A percentile compares a stretch with the other conserved stretches of the same genome.
Evolutionary conservation across 1,140 invertebrate species (phyloP).

Genomic region (Triops longicaudatus): DNA sequence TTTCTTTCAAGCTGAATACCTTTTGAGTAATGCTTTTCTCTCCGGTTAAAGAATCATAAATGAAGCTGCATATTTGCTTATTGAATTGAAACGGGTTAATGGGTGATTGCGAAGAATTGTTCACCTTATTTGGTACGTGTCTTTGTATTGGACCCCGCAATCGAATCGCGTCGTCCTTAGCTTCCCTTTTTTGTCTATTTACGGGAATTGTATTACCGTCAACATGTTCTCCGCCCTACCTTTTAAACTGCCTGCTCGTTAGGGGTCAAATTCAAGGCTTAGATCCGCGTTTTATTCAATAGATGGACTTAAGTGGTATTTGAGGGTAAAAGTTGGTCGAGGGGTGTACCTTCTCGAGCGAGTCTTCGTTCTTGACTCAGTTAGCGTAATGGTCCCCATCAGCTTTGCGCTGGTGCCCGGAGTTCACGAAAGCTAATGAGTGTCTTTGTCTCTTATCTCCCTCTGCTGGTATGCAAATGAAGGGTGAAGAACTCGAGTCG

Average conservation of each 20-base stretch:
- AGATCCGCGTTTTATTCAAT: not conserved
- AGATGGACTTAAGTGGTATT: not conserved
- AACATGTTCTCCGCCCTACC: not conserved
- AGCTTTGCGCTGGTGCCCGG: not conserved
- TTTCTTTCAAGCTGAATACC: too few species aligned
- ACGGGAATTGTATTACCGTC: not conserved
- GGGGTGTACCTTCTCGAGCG: not conserved
- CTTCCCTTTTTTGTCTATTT: too few species aligned
- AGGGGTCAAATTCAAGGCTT: not conserved
- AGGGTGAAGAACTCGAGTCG: not conserved
- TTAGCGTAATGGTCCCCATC: constrained; percentile 10
- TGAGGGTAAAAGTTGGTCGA: too few species aligned
- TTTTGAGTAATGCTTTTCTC: too few species aligned
- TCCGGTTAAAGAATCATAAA: too few species aligned
- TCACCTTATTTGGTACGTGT: too few species aligned
- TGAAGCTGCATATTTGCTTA: too few species aligned
- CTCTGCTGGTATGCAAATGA: constrained; percentile 6
- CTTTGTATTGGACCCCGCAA: too few species aligned
- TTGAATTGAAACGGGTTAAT: too few species aligned
- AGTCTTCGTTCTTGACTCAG: not conserved
- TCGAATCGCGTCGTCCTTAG: too few species aligned
- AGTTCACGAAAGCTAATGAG: not conserved
- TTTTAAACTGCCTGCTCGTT: not conserved
- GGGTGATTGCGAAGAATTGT: too few species aligned
- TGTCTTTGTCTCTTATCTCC: not conserved